Percentiles rank a stretch among this genome's conserved stretches.
Conservation (phyloP, 35 echinoderm and acorn worm species). For the Lytechinus variegatus region DNA sequence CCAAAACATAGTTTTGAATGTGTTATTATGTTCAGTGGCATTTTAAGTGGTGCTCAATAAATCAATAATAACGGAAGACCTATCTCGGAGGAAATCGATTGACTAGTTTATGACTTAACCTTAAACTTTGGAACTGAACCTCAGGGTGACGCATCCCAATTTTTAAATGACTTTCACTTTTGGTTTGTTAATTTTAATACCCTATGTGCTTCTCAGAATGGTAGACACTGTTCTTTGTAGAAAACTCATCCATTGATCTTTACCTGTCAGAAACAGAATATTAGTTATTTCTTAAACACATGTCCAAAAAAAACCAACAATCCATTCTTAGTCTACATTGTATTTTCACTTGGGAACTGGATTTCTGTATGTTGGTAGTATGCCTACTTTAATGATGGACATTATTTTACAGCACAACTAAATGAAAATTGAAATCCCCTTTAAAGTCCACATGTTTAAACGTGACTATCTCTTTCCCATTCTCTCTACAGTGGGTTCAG, state of each 20-base stretch:
- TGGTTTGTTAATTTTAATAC: background rate
- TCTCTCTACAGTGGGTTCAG: slow-evolving; percentile 82
- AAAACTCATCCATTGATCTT: background rate
- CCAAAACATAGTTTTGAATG: too few relatives aligned
- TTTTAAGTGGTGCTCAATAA: too few relatives aligned
- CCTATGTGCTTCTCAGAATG: background rate
- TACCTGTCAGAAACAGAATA: too few relatives aligned
- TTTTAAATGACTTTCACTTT: background rate
- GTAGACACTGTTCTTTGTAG: background rate
- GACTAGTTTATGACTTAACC: too few relatives aligned
- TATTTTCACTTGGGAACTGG: too few relatives aligned
- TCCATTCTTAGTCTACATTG: too few relatives aligned
- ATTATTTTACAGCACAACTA: background rate
- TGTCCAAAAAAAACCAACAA: too few relatives aligned
- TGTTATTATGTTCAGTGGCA: too few relatives aligned
- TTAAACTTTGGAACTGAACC: background rate
- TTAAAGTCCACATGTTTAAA: background rate
- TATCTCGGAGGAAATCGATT: too few relatives aligned
- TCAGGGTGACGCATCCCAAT: background rate
- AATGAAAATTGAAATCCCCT: background rate
- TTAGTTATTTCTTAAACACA: too few relatives aligned
- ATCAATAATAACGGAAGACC: too few relatives aligned
- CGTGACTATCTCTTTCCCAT: background rate
- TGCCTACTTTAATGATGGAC: background rate
- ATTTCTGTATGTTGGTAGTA: too few relatives aligned